These are phyloP conservation scores for Synodontis membranacea DNA, from an alignment of 2,113 vertebrate genomes.

Conservation along the genomic window DNA sequence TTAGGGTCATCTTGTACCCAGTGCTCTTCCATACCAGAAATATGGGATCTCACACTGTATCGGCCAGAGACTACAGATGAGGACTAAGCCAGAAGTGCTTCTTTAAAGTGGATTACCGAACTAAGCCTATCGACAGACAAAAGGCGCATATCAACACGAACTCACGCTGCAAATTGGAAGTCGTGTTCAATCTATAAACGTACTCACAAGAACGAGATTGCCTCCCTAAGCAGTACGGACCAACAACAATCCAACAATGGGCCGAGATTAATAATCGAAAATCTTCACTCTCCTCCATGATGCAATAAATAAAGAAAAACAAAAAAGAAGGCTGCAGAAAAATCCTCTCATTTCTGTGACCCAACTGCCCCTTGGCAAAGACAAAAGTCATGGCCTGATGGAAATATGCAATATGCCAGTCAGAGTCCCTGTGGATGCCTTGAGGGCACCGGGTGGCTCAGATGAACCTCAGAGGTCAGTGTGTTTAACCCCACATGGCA, in stretches of 20 bases:
- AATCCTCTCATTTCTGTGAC: neutral
- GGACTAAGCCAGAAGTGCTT: neutral
- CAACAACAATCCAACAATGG: neutral
- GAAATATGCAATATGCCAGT: slow-evolving; percentile 7
- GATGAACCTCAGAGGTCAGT: neutral
- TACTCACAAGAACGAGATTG: too few species aligned
- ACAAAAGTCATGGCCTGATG: slow-evolving; percentile 13
- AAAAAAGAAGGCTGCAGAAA: neutral
- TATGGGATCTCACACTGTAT: neutral
- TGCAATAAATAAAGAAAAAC: neutral
- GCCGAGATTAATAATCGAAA: neutral
- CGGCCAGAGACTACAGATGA: neutral
- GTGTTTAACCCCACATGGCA: slow-evolving; percentile 6
- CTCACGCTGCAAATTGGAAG: neutral
- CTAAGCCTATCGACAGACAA: neutral
- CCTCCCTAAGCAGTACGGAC: neutral
- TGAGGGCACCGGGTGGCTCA: neutral
- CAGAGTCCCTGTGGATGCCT: slow-evolving; percentile 12
- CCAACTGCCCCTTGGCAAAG: neutral
- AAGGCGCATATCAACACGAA: neutral
- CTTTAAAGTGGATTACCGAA: slow-evolving; percentile 17
- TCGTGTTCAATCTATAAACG: neutral
- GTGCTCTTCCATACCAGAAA: neutral
- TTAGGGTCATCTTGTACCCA: slow-evolving; percentile 17
- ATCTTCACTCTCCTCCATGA: neutral